Percentiles rank a stretch among this genome's conserved stretches.
Conservation (phyloP, 2,888 invertebrate genomes). For the Conus canariensis region DNA sequence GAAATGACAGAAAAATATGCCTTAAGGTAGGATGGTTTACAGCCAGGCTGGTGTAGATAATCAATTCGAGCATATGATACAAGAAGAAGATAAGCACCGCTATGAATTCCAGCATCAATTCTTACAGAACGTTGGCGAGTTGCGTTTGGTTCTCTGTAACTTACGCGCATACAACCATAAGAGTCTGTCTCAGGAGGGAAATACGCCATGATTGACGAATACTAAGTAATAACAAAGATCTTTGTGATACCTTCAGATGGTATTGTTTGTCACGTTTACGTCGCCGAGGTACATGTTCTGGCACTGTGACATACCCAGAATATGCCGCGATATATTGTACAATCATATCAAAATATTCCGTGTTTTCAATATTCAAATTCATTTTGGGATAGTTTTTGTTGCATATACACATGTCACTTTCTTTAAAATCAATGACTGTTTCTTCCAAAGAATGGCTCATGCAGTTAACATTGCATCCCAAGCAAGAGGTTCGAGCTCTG, state of each 20-base stretch:
- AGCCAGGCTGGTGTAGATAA: neutral
- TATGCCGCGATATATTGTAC: neutral
- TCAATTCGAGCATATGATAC: neutral
- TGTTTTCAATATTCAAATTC: neutral
- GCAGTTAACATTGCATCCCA: neutral
- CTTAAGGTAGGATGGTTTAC: neutral
- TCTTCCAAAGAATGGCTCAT: neutral
- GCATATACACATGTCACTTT: too few species aligned
- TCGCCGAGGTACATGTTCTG: neutral
- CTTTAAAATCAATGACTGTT: neutral
- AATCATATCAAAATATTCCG: neutral
- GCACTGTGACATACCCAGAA: neutral
- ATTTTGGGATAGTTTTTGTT: too few species aligned
- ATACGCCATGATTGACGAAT: neutral
- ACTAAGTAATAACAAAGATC: neutral
- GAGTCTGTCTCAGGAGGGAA: neutral
- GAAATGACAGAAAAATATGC: neutral
- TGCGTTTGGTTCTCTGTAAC: neutral
- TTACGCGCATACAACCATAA: too few species aligned
- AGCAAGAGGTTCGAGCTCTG: too few species aligned
- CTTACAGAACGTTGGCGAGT: neutral
- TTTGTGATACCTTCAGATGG: neutral
- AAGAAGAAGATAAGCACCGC: neutral
- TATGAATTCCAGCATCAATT: neutral
- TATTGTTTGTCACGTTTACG: neutral